These are phyloP conservation scores for Ceyx margarethae DNA, from an alignment of 2,113 vertebrate genomes.

Conservation along the genomic window DNA sequence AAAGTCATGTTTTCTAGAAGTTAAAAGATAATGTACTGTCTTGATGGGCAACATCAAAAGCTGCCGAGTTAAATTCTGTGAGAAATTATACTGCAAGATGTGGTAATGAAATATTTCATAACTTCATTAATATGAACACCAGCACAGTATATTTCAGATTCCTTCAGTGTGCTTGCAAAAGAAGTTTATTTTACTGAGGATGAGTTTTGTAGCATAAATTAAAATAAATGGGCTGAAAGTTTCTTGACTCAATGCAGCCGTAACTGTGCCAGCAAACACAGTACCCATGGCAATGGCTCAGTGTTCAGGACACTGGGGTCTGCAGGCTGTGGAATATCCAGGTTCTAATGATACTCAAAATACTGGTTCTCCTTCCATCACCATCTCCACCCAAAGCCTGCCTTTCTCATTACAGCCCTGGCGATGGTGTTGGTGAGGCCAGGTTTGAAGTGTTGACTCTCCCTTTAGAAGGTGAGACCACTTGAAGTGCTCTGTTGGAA, in stretches of 20 bases:
- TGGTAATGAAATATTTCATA: slow-evolving; percentile 45
- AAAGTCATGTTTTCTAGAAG: neutral
- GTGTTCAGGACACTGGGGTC: neutral
- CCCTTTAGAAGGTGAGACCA: neutral
- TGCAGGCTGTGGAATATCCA: neutral
- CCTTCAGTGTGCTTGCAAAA: neutral
- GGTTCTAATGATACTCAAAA: neutral
- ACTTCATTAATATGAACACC: slow-evolving; percentile 13
- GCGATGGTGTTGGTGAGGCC: neutral
- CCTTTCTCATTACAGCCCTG: neutral
- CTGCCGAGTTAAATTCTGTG: neutral
- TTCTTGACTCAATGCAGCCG: neutral
- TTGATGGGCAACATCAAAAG: neutral
- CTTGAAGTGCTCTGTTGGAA: neutral
- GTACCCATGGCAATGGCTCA: neutral
- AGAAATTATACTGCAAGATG: slow-evolving; percentile 28
- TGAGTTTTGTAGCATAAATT: neutral
- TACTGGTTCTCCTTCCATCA: neutral
- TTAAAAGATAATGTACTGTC: neutral
- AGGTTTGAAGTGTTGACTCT: neutral
- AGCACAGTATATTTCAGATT: neutral
- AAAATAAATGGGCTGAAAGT: neutral
- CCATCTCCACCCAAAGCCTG: neutral
- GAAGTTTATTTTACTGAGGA: neutral
- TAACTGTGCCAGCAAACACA: neutral